These are phyloP conservation scores for Tetramorium bicarinatum DNA, from an alignment of 2,888 invertebrate genomes.

Conservation along the genomic window DNA sequence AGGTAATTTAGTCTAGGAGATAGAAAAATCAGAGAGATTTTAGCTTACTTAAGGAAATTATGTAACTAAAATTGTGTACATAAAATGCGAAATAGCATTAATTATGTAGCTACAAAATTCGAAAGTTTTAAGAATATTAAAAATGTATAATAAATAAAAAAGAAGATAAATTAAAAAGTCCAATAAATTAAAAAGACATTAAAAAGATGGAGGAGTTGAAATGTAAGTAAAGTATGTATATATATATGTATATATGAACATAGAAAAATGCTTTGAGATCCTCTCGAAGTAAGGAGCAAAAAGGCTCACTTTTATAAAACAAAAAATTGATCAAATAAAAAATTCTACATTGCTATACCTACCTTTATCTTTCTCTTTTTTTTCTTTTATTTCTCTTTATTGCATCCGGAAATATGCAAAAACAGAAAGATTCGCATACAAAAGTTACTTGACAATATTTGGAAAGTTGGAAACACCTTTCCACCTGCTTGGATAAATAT, in stretches of 20 bases:
- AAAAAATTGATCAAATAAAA: slow-evolving; percentile 13
- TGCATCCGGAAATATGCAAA: slow-evolving; percentile 6
- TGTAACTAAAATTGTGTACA: background rate
- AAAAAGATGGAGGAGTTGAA: background rate
- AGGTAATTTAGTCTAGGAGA: background rate
- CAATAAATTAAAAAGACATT: background rate
- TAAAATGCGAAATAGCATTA: background rate
- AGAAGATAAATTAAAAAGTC: background rate
- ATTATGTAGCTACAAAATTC: background rate
- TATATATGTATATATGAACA: background rate
- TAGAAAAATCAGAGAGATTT: background rate
- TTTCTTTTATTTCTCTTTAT: background rate
- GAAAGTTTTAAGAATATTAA: background rate
- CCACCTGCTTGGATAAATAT: slow-evolving; percentile 17
- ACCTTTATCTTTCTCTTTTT: background rate
- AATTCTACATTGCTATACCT: background rate
- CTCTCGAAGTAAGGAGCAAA: background rate
- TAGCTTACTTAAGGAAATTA: background rate
- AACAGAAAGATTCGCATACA: slow-evolving; percentile 11
- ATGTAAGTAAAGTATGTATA: background rate
- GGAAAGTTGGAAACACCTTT: slow-evolving; percentile 34
- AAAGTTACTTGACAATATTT: slow-evolving; percentile 13
- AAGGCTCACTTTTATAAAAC: background rate
- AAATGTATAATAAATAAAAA: background rate
- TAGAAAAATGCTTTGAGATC: background rate